Evolutionary conservation across 1,140 invertebrate species (phyloP).

Genomic region (Trialeurodes vaporariorum): DNA sequence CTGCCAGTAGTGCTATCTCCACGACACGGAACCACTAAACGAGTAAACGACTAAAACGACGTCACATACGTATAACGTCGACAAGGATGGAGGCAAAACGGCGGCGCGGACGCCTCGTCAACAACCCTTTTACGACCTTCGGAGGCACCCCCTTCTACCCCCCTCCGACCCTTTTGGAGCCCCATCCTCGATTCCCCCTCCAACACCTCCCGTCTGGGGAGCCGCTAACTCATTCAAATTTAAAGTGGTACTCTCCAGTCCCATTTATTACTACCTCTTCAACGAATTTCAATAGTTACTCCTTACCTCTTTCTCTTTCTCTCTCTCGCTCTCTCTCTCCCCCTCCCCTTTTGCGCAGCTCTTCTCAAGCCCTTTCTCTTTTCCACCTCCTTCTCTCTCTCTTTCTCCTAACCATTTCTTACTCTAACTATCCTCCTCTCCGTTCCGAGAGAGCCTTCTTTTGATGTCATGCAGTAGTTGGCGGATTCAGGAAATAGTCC

Average conservation of each 20-base stretch:
- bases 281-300: not conserved
- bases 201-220: not conserved
- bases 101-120: not conserved
- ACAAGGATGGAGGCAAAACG: too few relatives aligned
- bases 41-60: too few relatives aligned
- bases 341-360: not conserved
- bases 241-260: not conserved
- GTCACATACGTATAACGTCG: too few relatives aligned
- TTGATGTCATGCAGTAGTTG: too few relatives aligned
- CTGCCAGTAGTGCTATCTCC: too few relatives aligned
- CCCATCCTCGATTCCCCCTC: not conserved
- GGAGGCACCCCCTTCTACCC: not conserved
- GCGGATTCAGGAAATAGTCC: too few relatives aligned
- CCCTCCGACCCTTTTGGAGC: not conserved
- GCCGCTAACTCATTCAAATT: not conserved
- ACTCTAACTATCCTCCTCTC: too few relatives aligned
- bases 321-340: not conserved
- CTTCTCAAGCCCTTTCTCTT: too few relatives aligned
- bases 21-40: too few relatives aligned
- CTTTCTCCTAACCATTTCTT: too few relatives aligned
- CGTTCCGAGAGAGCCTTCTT: too few relatives aligned
- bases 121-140: not conserved
- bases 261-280: not conserved
- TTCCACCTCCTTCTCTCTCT: too few relatives aligned
- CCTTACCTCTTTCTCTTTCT: not conserved